Base-by-base conservation (phyloP, 2,888 invertebrate species). In the Drosophila lutescens region DNA sequence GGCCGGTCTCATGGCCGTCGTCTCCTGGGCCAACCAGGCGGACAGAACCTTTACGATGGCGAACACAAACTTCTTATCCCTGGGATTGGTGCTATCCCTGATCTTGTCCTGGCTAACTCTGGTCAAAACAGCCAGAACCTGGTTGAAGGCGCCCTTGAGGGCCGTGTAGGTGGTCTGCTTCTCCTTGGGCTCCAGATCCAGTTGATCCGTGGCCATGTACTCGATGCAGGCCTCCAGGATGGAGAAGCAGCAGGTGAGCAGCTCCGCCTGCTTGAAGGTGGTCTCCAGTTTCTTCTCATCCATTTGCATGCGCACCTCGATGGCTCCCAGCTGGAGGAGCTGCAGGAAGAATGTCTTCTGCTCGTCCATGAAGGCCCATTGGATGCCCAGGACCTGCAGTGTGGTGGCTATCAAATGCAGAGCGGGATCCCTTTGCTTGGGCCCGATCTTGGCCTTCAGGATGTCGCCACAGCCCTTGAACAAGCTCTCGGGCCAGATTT, bases 221-320 rank as follows among this genome's bases (percentile, higher is more conserved):
- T 95, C 94, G 20, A 97, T 94, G 23, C 96, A 96, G 36, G 95
- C 92, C 90, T 98, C 97, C 69, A 98, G 93, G 57, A 97, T 96
- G 57, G 95, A 94, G 83, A 97, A 98, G 88, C 97, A 97, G 53
- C 96, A 94, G 9, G 96, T 95, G n/a, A 97, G 94, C 49, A 97
- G 92, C 73, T 96, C 96, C 51, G 95, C 95, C 91, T 96, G 95
- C 46, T 94, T 93, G 91, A 95, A 94, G 1, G 96, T 95, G 86
- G 96, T 94, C 90, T 97, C 96, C 78, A 97, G 93, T 88, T 95
- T 95, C 86, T 96, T 95, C 77, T 97, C 97, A 89, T 98, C 98
- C 74, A 98, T 93, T 80, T 97, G 97, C 98, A 98, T 98, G 88
- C 98, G 94, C 1, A 98, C 96, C 94, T 98, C 98, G 89, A 98